Evolutionary conservation across 2,113 vertebrate species (phyloP).

Genomic region (Tichodroma muraria): DNA sequence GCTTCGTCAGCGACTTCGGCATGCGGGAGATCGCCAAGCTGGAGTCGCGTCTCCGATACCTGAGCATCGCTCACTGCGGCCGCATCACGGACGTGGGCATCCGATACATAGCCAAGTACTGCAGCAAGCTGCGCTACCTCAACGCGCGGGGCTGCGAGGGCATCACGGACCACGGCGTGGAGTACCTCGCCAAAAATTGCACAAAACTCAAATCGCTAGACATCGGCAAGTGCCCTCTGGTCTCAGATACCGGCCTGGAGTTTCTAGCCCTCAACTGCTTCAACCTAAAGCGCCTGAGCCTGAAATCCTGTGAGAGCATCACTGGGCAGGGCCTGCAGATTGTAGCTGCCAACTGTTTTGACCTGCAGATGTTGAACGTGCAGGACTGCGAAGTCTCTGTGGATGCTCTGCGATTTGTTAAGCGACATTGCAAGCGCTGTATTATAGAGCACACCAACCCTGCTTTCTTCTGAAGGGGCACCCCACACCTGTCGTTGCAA

Average conservation of each 20-base stretch:
- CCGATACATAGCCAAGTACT: slow-evolving; percentile 96
- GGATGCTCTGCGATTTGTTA: slow-evolving; percentile 88
- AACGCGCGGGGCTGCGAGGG: slow-evolving; percentile 96
- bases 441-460: slow-evolving; percentile 98
- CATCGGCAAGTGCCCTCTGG: slow-evolving; percentile 93
- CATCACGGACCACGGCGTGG: slow-evolving; percentile 93
- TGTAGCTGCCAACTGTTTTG: slow-evolving; percentile 91
- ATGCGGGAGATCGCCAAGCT: slow-evolving; percentile 93
- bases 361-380: slow-evolving; percentile 94
- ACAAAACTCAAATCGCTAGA: slow-evolving; percentile 92
- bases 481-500: not conserved
- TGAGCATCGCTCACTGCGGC: slow-evolving; percentile 94
- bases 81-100: slow-evolving; percentile 95
- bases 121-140: slow-evolving; percentile 94
- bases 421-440: slow-evolving; percentile 91
- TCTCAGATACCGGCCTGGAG: slow-evolving; percentile 90
- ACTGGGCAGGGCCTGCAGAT: slow-evolving; percentile 89
- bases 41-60: slow-evolving; percentile 90
- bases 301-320: slow-evolving; percentile 92
- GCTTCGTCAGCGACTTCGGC: slow-evolving; percentile 91
- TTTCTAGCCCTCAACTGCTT: slow-evolving; percentile 92
- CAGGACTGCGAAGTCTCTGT: slow-evolving; percentile 96
- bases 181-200: slow-evolving; percentile 94
- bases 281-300: slow-evolving; percentile 89
- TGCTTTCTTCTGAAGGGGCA: slow-evolving; percentile 86